These are phyloP conservation scores for Acleris emargana DNA, from an alignment of 2,888 invertebrate genomes.

Conservation along the genomic window DNA sequence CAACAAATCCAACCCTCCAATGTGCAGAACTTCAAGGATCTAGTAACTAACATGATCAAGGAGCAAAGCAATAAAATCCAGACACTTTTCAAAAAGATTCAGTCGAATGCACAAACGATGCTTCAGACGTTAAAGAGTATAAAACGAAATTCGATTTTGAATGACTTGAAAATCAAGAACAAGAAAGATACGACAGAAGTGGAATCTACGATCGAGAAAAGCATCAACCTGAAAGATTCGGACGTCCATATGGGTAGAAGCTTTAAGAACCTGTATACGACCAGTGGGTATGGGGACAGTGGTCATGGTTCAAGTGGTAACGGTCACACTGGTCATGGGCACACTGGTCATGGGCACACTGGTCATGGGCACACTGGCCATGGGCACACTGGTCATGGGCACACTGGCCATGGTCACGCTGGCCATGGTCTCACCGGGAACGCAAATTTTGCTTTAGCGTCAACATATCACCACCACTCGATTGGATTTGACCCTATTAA, in stretches of 20 bases:
- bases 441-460: conserved; percentile 54
- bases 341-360: conserved; percentile 11
- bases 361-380: conserved; percentile 43
- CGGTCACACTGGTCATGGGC: conserved; percentile 43
- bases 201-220: conserved; percentile 42
- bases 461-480: conserved; percentile 76
- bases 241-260: conserved; percentile 54
- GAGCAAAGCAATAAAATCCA: conserved; percentile 74
- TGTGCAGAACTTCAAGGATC: conserved; percentile 64
- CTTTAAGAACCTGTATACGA: conserved; percentile 61
- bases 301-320: conserved; percentile 15
- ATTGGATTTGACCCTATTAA: conserved; percentile 81
- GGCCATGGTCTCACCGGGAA: conserved; percentile 38
- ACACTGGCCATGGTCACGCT: conserved; percentile 64
- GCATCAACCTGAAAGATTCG: conserved; percentile 42
- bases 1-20: conserved; percentile 49
- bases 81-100: conserved; percentile 65
- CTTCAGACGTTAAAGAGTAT: conserved; percentile 64
- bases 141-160: conserved; percentile 48
- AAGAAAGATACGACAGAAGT: conserved; percentile 27
- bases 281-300: conserved; percentile 65
- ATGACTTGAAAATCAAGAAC: conserved; percentile 21
- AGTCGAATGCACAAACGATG: conserved; percentile 67
- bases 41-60: conserved; percentile 64
- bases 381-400: conserved; percentile 9